A percentile compares a stretch with the other conserved stretches of the same genome.
Conservation (phyloP, 2,797 vertebrate genomes). For the Antrozous pallidus region DNA sequence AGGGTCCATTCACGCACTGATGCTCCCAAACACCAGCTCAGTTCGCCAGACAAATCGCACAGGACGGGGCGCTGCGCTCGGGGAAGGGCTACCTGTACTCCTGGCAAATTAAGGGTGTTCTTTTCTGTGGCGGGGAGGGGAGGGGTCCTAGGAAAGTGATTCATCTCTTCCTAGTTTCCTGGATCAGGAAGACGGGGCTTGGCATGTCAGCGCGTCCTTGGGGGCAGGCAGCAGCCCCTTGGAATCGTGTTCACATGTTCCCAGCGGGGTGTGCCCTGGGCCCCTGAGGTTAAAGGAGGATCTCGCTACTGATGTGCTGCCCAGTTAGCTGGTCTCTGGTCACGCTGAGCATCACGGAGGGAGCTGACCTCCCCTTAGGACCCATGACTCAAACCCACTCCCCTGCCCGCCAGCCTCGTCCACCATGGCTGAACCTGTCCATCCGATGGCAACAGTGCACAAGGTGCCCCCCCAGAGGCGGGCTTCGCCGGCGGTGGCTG, state of each 20-base stretch:
- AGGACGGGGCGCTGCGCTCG: rapidly evolving
- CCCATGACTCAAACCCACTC: rapidly evolving
- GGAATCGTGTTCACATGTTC: neutral
- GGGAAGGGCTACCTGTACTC: neutral
- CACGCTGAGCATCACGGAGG: neutral
- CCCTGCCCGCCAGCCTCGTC: too few relatives aligned
- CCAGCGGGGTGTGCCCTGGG: neutral
- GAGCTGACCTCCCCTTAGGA: rapidly evolving
- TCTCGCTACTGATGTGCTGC: rapidly evolving
- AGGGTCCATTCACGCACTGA: neutral
- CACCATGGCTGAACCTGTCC: neutral
- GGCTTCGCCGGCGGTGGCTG: rapidly evolving
- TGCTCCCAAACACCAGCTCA: rapidly evolving
- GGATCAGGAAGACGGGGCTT: neutral
- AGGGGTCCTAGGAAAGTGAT: neutral
- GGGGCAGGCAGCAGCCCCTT: rapidly evolving
- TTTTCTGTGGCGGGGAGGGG: neutral
- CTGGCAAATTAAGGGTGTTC: conserved; percentile 6
- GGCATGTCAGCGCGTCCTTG: neutral
- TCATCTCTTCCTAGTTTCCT: neutral
- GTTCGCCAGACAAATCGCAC: neutral
- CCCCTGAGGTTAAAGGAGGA: neutral
- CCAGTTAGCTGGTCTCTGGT: rapidly evolving
- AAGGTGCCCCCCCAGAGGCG: rapidly evolving
- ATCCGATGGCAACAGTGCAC: rapidly evolving